A percentile compares a stretch with the other conserved stretches of the same genome.
These are phyloP conservation scores for mouse (Mus musculus) DNA, from an alignment of 2,113 vertebrate species.

Conservation along the genomic window GRCm39 chr17:70281001-70281500, in stretches of 20 bases:
- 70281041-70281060: neutral
- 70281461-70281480: conserved; percentile 45
- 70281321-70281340: conserved; percentile 80
- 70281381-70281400: conserved; percentile 72
- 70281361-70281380: conserved; percentile 62
- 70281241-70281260: conserved; percentile 79
- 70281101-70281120: neutral
- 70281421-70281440: conserved; percentile 59
- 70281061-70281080: neutral
- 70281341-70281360: conserved; percentile 71
- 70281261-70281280: conserved; percentile 78
- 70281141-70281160: neutral
- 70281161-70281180: conserved; percentile 3
- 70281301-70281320: conserved; percentile 84
- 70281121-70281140: conserved; percentile 6
- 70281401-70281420: conserved; percentile 62
- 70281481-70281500: conserved; percentile 68
- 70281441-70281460: conserved; percentile 69
- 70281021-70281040: conserved; percentile 30
- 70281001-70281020: conserved; percentile 1
- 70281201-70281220: conserved; percentile 70
- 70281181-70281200: neutral
- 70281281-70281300: conserved; percentile 77
- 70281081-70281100: neutral
- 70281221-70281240: conserved; percentile 72